These are phyloP conservation scores for Eristalinus aeneus DNA, from an alignment of 2,888 invertebrate species.

Conservation along the genomic window DNA sequence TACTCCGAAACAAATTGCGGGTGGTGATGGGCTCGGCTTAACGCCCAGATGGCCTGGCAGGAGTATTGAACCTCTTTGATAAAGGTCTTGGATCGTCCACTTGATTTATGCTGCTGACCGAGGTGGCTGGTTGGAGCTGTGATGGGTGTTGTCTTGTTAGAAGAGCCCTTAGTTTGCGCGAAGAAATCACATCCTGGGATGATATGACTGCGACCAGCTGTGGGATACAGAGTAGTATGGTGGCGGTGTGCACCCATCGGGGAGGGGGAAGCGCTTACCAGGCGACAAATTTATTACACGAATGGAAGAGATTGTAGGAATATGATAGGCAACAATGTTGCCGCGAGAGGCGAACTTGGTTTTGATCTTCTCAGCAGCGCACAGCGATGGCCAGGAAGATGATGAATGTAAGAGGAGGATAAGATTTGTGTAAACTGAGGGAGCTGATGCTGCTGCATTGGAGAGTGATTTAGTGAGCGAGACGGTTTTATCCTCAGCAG, in stretches of 20 bases:
- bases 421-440: not conserved
- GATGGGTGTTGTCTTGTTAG: not conserved
- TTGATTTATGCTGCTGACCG: conserved; percentile 1
- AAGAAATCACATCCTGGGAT: conserved; percentile 32
- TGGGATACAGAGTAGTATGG: conserved; percentile 51
- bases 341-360: conserved; percentile 18
- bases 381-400: not conserved
- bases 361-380: not conserved
- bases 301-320: conserved; percentile 43
- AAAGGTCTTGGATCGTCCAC: not conserved
- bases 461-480: conserved; percentile 31
- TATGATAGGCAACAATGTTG: conserved; percentile 64
- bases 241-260: not conserved
- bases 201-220: conserved; percentile 38
- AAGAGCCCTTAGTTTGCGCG: conserved; percentile 9
- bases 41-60: too few relatives aligned
- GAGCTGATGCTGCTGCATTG: conserved; percentile 25
- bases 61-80: not conserved
- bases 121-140: not conserved
- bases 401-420: not conserved
- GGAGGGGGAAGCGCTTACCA: not conserved
- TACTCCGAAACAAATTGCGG: conserved; percentile 16
- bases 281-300: conserved; percentile 24
- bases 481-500: not conserved
- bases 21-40: not conserved